Conservation (phyloP, 2,797 vertebrate species). For the Clarias fuscus region DNA sequence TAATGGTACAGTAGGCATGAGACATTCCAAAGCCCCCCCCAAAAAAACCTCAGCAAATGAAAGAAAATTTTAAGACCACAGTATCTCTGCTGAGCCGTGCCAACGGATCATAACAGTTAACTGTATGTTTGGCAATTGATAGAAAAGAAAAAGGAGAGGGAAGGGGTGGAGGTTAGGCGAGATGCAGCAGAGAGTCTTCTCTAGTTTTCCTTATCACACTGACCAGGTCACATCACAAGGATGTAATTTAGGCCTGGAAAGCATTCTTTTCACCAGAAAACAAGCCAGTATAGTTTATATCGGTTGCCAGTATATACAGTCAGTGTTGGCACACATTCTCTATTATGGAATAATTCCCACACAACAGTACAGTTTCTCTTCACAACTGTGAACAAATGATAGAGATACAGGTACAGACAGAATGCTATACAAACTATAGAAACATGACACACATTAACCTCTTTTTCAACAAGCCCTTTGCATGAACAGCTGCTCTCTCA, state of each 20-base stretch:
- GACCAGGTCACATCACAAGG: slow-evolving; percentile 9
- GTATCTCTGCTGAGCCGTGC: slow-evolving; percentile 29
- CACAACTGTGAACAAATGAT: neutral
- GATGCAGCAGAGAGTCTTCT: neutral
- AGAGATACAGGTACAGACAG: neutral
- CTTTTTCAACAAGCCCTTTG: neutral
- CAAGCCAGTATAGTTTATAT: neutral
- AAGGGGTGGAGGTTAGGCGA: slow-evolving; percentile 20
- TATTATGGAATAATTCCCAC: neutral
- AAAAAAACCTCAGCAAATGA: neutral
- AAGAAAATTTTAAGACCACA: neutral
- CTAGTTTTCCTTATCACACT: slow-evolving; percentile 1
- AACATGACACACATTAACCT: neutral
- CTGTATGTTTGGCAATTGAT: slow-evolving; percentile 32
- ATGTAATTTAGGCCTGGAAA: neutral
- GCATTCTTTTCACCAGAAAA: neutral
- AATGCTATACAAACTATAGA: neutral
- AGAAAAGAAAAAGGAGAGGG: slow-evolving; percentile 17
- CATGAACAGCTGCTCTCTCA: neutral
- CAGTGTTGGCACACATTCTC: neutral
- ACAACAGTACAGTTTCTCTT: neutral
- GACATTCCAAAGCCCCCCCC: neutral
- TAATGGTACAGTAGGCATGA: neutral
- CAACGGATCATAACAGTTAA: slow-evolving; percentile 49
- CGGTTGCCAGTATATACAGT: neutral